Conservation (phyloP, 1,140 invertebrate species). For the Semibalanus balanoides region DNA sequence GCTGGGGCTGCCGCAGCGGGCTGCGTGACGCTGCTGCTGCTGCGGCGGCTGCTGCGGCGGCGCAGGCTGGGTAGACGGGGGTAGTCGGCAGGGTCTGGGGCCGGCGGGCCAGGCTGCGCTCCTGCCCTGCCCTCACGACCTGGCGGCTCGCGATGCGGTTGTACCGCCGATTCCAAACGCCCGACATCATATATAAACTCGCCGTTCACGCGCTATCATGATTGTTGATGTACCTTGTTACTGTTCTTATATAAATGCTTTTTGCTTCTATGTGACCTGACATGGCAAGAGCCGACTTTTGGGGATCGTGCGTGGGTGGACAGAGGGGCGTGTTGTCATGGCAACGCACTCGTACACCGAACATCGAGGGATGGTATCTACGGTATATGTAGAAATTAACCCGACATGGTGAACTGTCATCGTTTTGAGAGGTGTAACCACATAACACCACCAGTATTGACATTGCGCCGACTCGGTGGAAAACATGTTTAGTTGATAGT, state of each 20-base stretch:
- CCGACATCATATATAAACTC: neutral
- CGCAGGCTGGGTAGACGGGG: no score
- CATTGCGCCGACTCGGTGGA: neutral
- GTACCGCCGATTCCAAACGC: neutral
- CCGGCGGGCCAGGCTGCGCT: no score
- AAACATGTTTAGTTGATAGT: neutral
- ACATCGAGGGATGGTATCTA: neutral
- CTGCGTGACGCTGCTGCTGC: no score
- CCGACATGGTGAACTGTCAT: neutral
- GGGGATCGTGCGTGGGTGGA: neutral
- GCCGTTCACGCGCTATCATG: neutral
- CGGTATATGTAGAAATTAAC: neutral
- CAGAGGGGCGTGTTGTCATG: neutral
- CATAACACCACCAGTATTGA: neutral
- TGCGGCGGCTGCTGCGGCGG: no score
- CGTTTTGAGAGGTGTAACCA: neutral
- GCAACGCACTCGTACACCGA: neutral
- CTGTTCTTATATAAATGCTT: slow-evolving; percentile 2
- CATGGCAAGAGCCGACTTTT: neutral
- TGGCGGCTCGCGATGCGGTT: neutral
- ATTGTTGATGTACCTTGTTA: slow-evolving; percentile 1
- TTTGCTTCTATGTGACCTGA: neutral
- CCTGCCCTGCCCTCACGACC: neutral
- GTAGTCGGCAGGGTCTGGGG: no score
- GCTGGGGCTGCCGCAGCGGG: no score